Base-by-base conservation (phyloP, 1,140 invertebrate genomes). In the Drosophila punjabiensis region DNA sequence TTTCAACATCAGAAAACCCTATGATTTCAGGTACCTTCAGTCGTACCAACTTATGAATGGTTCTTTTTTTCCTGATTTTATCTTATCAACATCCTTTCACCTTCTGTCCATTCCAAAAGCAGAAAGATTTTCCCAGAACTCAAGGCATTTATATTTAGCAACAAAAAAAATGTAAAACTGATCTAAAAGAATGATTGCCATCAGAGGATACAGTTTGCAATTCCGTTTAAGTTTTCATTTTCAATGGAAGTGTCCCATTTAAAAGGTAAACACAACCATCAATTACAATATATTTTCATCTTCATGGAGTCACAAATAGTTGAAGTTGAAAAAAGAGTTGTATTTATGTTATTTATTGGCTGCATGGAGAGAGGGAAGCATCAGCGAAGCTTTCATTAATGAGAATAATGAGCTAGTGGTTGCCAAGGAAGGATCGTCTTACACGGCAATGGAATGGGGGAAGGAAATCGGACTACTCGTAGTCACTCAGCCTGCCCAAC, bases 311-410 rank as follows among this genome's bases (percentile, higher is more conserved):
- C 60, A 79, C 69, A 85, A 86, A 85, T 86, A 86, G 75, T 79
- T 79, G 61, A 14, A 50, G 39, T 71, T 62, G 45, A 79, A 75
- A 64, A 50, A 75, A 65, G 60, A 79, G 41, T 68, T 70, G 68
- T 74, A 76, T 75, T 86, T 47, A 30, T 79, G 39, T 82, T 78
- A 61, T 81, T 85, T 69, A 73, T 60, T 33, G 55, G 32, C 78
- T 65, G 64, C 60, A 24, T 67, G 30, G 53, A 68, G 47, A 65
- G 47, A 62, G 55, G 61, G 60, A 39, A 48, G 52, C 65, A 61
- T 58, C 35, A 24, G 43, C 60, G 43, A 41, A 82, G 80, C 82
- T 85, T 77, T 86, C 76, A 75, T 88, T 88, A 88, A 88, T 88
- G 81, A 76, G 73, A 84, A 84, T 70, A 74, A 74, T 74, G 70